phyloP scores from a whole-genome alignment of 2,113 vertebrate species.

The Sphyrna mokarran region DNA sequence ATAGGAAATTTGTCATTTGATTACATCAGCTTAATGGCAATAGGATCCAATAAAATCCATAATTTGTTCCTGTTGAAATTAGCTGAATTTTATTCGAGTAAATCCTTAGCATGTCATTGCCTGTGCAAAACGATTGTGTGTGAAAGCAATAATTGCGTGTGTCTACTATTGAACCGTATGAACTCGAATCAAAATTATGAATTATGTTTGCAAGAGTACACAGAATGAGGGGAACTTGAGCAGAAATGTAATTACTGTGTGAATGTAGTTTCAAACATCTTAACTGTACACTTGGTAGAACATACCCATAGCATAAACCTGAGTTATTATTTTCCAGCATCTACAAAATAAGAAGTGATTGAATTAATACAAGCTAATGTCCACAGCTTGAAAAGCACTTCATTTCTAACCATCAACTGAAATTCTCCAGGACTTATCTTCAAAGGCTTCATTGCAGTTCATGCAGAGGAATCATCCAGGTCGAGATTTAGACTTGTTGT shows the following conservation, averaged over 20 bases:
- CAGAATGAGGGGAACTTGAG: neutral
- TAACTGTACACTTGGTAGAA: neutral
- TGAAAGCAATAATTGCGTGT: neutral
- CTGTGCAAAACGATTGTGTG: neutral
- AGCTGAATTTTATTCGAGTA: slow-evolving; percentile 14
- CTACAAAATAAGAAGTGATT: neutral
- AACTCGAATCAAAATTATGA: neutral
- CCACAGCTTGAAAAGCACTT: too few relatives aligned
- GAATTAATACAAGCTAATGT: neutral
- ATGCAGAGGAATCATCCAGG: neutral
- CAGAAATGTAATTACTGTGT: neutral
- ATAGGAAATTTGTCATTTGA: slow-evolving; percentile 5
- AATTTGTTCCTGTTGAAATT: neutral
- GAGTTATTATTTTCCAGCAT: neutral
- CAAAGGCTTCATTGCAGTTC: neutral
- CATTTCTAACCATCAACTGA: neutral
- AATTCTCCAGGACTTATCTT: neutral
- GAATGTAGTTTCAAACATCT: neutral
- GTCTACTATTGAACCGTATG: neutral
- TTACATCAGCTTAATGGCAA: neutral
- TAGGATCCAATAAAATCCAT: neutral
- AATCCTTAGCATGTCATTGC: neutral
- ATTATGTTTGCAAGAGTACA: neutral
- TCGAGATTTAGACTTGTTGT: neutral
- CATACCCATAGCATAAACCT: neutral